Conservation (phyloP, 2,888 invertebrate species). For the Hydriomena furcata region DNA sequence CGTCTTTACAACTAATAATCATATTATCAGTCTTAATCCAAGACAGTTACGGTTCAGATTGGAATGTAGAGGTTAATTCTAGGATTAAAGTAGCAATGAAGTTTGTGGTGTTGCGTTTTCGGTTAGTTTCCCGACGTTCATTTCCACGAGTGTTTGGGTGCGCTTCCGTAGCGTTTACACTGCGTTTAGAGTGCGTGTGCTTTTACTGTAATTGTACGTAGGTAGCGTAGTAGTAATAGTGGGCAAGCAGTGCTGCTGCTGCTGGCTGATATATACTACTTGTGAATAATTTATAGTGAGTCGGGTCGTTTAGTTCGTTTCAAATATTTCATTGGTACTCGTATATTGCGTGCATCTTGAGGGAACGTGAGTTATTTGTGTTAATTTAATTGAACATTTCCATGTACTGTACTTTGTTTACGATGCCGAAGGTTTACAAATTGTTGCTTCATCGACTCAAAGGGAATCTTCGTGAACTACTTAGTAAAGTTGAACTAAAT, state of each 20-base stretch:
- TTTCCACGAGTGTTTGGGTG: constrained; percentile 44
- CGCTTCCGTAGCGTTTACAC: constrained; percentile 7
- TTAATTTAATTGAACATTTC: constrained; percentile 1
- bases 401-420: not conserved
- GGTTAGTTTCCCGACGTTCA: constrained; percentile 44
- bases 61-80: constrained; percentile 8
- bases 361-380: constrained; percentile 16
- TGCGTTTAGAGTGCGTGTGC: not conserved
- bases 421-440: not conserved
- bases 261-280: constrained; percentile 8
- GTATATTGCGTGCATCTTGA: constrained; percentile 1
- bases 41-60: constrained; percentile 5
- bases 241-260: not conserved
- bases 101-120: constrained; percentile 32
- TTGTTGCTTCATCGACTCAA: not conserved
- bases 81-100: constrained; percentile 43
- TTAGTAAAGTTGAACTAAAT: too few species aligned
- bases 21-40: constrained; percentile 3
- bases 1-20: constrained; percentile 27
- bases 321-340: not conserved
- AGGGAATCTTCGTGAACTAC: not conserved
- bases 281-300: constrained; percentile 2
- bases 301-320: not conserved
- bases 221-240: too few species aligned
- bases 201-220: too few species aligned